Base-by-base conservation (phyloP, 1,140 invertebrate genomes). In the Aporrectodea caliginosa region DNA sequence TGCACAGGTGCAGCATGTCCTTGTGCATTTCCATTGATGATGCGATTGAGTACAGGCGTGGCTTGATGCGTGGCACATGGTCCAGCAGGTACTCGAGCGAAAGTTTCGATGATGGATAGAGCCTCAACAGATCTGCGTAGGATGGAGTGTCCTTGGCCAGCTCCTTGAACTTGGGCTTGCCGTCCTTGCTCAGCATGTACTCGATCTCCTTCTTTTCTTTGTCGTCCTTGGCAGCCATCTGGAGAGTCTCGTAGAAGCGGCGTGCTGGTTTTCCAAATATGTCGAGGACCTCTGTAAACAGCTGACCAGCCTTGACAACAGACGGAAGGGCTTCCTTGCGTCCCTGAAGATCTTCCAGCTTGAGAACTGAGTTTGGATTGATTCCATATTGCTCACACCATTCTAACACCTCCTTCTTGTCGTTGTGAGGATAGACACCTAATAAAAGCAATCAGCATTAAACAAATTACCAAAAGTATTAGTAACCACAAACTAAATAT, bases 41-140 rank as follows among this genome's bases (percentile, higher is more conserved):
- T 22, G 80, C 80, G 43, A 81, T 81, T 29, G 80, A 81, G 34
- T 81, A 81, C 14, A 81, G 72, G 1, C 80, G 80, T n/a, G 80
- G 80, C 70, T 78, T 81, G 68, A 81, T 81, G 69, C 80, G 69
- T 2, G 80, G 76, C 27, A 81, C 68, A 16, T 81, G 80, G 43
- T 81, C 80, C 6, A 81, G 27, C 1, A 79, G 30, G 73, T 81
- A 79, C 0, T 81, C 80, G 35, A 79, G 73, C 16, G 69, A 35
- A 6, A 81, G 71, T 32, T 74, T 78, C 14, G 70, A 69, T 2
- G 76, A 73, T 22, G 76, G 80, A 69, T 81, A 81, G n/a, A 43
- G 70, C 77, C 32, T 78, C 34, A 81, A 27, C 76, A 81, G 80
- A 74, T 81, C 77, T 14, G 76, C 80, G 43, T 73, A 81, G 1